phyloP scores from a whole-genome alignment of 2,797 vertebrate genomes.

The Triplophysa bombifrons region DNA sequence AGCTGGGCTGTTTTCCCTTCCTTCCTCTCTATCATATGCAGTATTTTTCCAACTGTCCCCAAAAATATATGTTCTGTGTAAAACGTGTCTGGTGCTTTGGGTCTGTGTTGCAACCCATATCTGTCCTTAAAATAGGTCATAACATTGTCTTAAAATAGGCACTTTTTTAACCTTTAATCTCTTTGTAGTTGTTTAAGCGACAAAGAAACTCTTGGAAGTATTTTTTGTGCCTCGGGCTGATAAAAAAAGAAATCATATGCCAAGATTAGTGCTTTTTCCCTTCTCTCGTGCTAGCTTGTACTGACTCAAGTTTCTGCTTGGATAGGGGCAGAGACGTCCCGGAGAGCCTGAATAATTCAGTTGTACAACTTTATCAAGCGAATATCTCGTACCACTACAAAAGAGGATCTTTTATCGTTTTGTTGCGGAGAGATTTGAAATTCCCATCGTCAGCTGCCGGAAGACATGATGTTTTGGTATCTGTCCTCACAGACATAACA shows the following conservation, averaged over 20 bases:
- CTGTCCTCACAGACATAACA: background rate
- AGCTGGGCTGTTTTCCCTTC: background rate
- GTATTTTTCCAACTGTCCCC: background rate
- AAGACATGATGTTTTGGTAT: conserved; percentile 12
- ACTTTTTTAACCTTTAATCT: background rate
- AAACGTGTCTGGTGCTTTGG: background rate
- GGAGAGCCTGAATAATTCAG: conserved; percentile 56
- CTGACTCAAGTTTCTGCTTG: conserved; percentile 41
- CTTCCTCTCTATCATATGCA: background rate
- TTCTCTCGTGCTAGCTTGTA: conserved; percentile 35
- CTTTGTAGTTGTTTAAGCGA: background rate
- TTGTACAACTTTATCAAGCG: conserved; percentile 54
- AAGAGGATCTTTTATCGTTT: conserved; percentile 46
- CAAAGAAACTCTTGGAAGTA: background rate
- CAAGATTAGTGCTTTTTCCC: conserved; percentile 37
- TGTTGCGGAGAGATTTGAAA: conserved; percentile 46
- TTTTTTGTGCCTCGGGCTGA: conserved; percentile 28
- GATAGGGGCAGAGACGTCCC: conserved; percentile 34
- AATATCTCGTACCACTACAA: conserved; percentile 47
- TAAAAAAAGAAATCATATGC: conserved; percentile 26
- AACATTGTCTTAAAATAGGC: background rate
- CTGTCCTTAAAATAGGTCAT: background rate
- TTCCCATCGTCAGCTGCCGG: conserved; percentile 40
- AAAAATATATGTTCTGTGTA: background rate
- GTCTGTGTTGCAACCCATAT: background rate